Base-by-base conservation (phyloP, 37 sponge, comb jelly and placozoan species). In the Spongilla lacustris region DNA sequence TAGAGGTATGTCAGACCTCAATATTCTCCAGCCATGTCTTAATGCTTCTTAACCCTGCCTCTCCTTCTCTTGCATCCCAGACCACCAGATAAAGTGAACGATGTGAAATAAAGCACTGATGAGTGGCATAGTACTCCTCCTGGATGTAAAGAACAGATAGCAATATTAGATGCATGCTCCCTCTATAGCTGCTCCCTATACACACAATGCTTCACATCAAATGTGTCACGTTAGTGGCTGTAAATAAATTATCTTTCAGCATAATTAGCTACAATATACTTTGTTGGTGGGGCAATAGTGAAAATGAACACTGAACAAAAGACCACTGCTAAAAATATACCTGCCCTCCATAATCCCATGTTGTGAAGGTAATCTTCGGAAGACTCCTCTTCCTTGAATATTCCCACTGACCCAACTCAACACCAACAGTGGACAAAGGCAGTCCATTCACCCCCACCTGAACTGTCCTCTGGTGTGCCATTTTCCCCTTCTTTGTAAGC, bases 261-360 rank as follows among this genome's bases (percentile, higher is more conserved):
- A n/a, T n/a, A n/a, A n/a, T n/a, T n/a, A n/a, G n/a, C n/a, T n/a
- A n/a, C n/a, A n/a, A n/a, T n/a, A n/a, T n/a, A n/a, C n/a, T n/a
- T n/a, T n/a, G n/a, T n/a, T n/a, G n/a, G n/a, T n/a, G n/a, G n/a
- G n/a, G n/a, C n/a, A n/a, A n/a, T n/a, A n/a, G n/a, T n/a, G n/a
- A n/a, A n/a, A n/a, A n/a, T n/a, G n/a, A n/a, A n/a, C n/a, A n/a
- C n/a, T n/a, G n/a, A n/a, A n/a, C n/a, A n/a, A n/a, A n/a, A n/a
- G n/a, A n/a, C n/a, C n/a, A n/a, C n/a, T n/a, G n/a, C n/a, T n/a
- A n/a, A n/a, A n/a, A n/a, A n/a, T n/a, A n/a, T 36, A 94, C 89
- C 82, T 97, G 98, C 17, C 98, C 98, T 13, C 91, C 98, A 73
- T 95, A 97, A 69, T 97, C 98, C 98, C 98, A 97, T 4, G 90